A percentile compares a stretch with the other conserved stretches of the same genome.
Conservation (phyloP, 2,113 vertebrate genomes). For the Cyanistes caeruleus region DNA sequence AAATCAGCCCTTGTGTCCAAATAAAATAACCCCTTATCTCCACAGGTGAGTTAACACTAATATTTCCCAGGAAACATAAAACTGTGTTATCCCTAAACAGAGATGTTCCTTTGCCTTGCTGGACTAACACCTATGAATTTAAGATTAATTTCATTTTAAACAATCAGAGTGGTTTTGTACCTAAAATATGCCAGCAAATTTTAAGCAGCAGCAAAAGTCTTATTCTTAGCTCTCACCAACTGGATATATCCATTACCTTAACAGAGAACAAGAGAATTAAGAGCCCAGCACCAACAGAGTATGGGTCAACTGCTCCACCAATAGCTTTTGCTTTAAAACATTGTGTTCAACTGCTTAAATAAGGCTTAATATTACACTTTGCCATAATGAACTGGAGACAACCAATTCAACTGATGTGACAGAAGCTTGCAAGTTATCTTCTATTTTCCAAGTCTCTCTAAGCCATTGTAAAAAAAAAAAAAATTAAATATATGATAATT, state of each 20-base stretch:
- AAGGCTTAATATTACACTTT: not conserved
- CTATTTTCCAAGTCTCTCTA: not conserved
- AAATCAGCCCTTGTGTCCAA: not conserved
- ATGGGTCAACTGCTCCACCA: not conserved
- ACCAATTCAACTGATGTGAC: accelerated
- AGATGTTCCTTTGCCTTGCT: not conserved
- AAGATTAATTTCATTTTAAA: not conserved
- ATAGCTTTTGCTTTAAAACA: not conserved
- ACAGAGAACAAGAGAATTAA: not conserved
- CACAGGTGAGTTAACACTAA: not conserved
- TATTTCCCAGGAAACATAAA: not conserved
- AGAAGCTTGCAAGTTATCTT: not conserved
- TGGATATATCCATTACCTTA: not conserved
- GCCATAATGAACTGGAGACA: not conserved
- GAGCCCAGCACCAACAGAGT: not conserved
- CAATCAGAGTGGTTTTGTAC: not conserved
- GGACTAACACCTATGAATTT: not conserved
- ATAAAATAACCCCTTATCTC: not conserved
- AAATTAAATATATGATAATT: not conserved
- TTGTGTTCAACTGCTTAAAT: not conserved
- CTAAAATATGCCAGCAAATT: not conserved
- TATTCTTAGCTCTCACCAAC: not conserved
- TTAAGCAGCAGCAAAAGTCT: not conserved
- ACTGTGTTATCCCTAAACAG: not conserved
- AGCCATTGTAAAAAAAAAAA: not conserved